Evolutionary conservation across 2,888 invertebrate genomes (phyloP), one percentile per base, ranked within the genome.

Genomic region (Ceratothoa steindachneri): DNA sequence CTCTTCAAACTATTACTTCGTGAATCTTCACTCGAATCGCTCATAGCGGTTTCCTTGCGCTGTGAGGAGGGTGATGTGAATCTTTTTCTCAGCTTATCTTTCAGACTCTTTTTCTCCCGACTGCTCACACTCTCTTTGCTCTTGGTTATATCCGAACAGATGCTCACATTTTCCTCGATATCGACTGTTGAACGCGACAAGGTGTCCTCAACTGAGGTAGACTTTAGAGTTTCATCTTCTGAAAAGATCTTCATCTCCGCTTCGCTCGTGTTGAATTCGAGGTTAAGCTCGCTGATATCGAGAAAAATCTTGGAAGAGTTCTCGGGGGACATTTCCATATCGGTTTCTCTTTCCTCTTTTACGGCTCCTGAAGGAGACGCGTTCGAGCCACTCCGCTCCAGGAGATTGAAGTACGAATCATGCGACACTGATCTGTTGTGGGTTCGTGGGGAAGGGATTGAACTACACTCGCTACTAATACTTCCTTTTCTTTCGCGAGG

Each of bases 331-430:
- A 72, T 67, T 30, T 74, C 75, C 19, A 73, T 12, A 28, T 76
- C 76, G 31, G 74, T 74, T n/a, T 65, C 55, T 24, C 30, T 67
- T 71, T 80, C 80, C 71, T 80, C 80, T 31, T 75, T 76, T 19
- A 80, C 74, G 19, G 76, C 76, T 3, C 72, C 69, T 29, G 74
- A 72, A 19, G 78, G 71, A 24, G 72, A 27, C 19, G 60, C 72
- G 15, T 31, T 65, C 15, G 66, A 69, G 53, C 68, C 77, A 24
- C 73, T 64, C 77, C 90, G 87, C 86, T 89, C 87, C 87, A 89
- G 81, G 87, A 84, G 80, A 73, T 95, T 94, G 86, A 95, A 95
- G 85, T 95, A 95, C 0, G 95, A 95, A 84, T 95, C 95, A 84
- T 95, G 95, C 0, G 94, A 94, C 0, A 94, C 92, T 0, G 94